Conservation (phyloP, 2,113 vertebrate species). For the Apistogramma diplotaenia region DNA sequence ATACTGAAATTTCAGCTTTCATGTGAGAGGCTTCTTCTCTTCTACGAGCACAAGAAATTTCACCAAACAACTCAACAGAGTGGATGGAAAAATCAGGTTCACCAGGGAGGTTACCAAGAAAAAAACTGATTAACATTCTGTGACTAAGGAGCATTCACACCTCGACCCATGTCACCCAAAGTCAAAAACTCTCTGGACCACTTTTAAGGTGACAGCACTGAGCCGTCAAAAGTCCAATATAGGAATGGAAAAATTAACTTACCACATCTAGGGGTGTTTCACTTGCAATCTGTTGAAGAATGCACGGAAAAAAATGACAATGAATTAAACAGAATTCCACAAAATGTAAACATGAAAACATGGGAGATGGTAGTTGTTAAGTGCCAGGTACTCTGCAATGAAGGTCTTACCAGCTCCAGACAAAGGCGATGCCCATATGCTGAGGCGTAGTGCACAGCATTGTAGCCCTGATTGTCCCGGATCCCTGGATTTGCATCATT, state of each 20-base stretch:
- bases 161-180: not conserved
- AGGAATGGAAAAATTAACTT: constrained; percentile 69
- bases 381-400: not conserved
- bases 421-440: constrained; percentile 81
- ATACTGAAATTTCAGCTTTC: not conserved
- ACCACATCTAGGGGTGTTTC: constrained; percentile 98
- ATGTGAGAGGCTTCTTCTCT: not conserved
- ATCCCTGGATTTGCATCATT: constrained; percentile 98
- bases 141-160: not conserved
- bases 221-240: not conserved
- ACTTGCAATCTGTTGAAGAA: constrained; percentile 89
- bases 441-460: constrained; percentile 94
- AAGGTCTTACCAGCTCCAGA: constrained; percentile 79
- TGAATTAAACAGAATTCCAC: not conserved
- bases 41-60: not conserved
- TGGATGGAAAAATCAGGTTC: not conserved
- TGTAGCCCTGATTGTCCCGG: constrained; percentile 97
- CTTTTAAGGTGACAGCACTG: not conserved
- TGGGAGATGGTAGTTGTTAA: not conserved
- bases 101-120: not conserved
- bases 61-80: not conserved
- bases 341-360: not conserved
- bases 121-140: not conserved
- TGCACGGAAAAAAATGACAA: not conserved
- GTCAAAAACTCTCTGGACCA: not conserved